Percentiles rank a stretch among this genome's conserved stretches.
phyloP scores from a whole-genome alignment of 2,888 invertebrate genomes.

The Andrena trimmerana region DNA sequence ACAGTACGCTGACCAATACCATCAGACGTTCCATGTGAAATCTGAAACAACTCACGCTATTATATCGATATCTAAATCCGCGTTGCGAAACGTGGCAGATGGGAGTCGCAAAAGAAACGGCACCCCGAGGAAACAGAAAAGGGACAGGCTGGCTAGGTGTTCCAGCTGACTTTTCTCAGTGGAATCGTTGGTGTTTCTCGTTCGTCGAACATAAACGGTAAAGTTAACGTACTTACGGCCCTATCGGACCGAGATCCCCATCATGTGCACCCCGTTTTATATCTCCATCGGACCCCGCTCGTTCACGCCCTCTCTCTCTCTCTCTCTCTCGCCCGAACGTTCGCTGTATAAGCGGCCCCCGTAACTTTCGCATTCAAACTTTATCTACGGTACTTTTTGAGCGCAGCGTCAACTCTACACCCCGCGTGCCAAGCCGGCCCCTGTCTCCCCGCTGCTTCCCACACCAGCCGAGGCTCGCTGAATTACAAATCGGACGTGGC shows the following conservation, averaged over 20 bases:
- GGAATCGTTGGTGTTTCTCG: slow-evolving; percentile 47
- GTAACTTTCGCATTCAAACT: slow-evolving; percentile 73
- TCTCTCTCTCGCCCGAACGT: neutral
- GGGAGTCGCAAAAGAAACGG: slow-evolving; percentile 15
- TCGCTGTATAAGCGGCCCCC: slow-evolving; percentile 42
- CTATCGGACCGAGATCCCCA: slow-evolving; percentile 55
- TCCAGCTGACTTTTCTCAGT: slow-evolving; percentile 53
- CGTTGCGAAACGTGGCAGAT: slow-evolving; percentile 9
- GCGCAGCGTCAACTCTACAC: slow-evolving; percentile 59
- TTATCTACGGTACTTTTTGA: slow-evolving; percentile 67
- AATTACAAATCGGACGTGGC: slow-evolving; percentile 71
- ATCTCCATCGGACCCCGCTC: slow-evolving; percentile 15
- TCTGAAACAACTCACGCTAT: too few species aligned
- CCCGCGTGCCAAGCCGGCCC: slow-evolving; percentile 38
- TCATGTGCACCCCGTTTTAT: slow-evolving; percentile 50
- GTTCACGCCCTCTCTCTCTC: neutral
- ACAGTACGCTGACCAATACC: too few species aligned
- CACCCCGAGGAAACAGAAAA: neutral
- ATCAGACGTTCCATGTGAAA: too few species aligned
- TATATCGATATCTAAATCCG: slow-evolving; percentile 23
- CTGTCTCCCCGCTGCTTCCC: neutral
- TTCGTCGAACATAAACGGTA: slow-evolving; percentile 61
- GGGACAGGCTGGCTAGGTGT: slow-evolving; percentile 11
- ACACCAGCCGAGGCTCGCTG: slow-evolving; percentile 44
- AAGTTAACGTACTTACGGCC: slow-evolving; percentile 67